Conservation (phyloP, 2,113 vertebrate genomes). For the Callipepla californica region DNA sequence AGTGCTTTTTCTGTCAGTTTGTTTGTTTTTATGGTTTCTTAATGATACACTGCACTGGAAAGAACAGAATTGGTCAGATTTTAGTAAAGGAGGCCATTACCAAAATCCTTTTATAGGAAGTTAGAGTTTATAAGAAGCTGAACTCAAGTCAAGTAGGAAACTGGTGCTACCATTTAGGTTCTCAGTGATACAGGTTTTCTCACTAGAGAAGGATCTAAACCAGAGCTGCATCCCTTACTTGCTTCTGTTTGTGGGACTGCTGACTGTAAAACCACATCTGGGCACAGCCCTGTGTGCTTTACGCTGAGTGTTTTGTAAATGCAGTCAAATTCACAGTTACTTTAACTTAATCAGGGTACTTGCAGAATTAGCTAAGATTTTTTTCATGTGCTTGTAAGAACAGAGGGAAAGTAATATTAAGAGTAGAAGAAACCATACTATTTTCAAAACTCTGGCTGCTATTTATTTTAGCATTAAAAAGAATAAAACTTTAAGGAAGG, state of each 20-base stretch:
- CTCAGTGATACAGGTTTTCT: not conserved
- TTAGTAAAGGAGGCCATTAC: not conserved
- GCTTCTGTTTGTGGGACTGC: not conserved
- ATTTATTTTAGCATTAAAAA: not conserved
- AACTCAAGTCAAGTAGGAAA: slow-evolving; percentile 17
- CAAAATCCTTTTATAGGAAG: slow-evolving; percentile 19
- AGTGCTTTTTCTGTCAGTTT: slow-evolving; percentile 44
- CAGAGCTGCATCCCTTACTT: not conserved
- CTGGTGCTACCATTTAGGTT: not conserved
- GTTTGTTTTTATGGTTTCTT: slow-evolving; percentile 45
- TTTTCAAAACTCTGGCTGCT: slow-evolving; percentile 6
- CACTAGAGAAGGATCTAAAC: not conserved
- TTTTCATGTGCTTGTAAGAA: not conserved
- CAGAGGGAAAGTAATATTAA: not conserved
- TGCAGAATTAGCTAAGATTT: not conserved
- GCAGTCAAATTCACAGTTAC: not conserved
- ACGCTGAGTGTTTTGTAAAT: not conserved
- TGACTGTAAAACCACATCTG: not conserved
- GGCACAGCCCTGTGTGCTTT: not conserved
- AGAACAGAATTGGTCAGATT: not conserved
- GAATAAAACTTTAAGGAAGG: not conserved
- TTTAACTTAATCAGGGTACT: not conserved
- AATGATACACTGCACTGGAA: not conserved
- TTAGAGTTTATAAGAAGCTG: not conserved
- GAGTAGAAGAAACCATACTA: not conserved